Conservation (phyloP, 2,797 vertebrate genomes). For the Emys orbicularis region DNA sequence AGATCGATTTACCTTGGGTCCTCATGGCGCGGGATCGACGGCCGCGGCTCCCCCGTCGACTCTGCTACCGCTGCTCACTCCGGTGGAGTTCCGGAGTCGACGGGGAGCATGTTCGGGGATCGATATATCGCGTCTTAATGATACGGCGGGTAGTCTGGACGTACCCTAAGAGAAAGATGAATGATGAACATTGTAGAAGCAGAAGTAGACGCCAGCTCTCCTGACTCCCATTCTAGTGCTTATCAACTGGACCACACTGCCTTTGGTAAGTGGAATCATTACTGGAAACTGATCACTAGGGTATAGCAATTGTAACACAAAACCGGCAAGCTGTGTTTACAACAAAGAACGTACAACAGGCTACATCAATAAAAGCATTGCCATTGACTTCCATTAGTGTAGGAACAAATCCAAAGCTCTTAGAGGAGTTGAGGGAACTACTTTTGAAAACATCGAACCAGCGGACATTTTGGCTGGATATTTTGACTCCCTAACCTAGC, state of each 20-base stretch:
- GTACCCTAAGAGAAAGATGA: background rate
- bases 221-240: background rate
- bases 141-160: too few relatives aligned
- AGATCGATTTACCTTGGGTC: too few relatives aligned
- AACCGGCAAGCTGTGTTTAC: background rate
- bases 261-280: too few relatives aligned
- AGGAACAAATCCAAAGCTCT: rapidly evolving
- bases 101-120: too few relatives aligned
- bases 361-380: background rate
- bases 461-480: background rate
- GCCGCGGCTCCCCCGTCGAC: too few relatives aligned
- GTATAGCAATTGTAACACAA: background rate
- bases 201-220: background rate
- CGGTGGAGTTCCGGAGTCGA: too few relatives aligned
- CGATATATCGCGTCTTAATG: too few relatives aligned
- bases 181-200: rapidly evolving
- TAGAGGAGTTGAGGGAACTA: background rate
- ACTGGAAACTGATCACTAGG: background rate
- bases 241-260: too few relatives aligned
- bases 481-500: rapidly evolving
- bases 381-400: rapidly evolving
- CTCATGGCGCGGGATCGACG: too few relatives aligned
- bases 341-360: background rate
- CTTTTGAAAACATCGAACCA: background rate
- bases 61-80: too few relatives aligned